Base-by-base conservation (phyloP, 2,113 vertebrate species). In the Channa argus region DNA sequence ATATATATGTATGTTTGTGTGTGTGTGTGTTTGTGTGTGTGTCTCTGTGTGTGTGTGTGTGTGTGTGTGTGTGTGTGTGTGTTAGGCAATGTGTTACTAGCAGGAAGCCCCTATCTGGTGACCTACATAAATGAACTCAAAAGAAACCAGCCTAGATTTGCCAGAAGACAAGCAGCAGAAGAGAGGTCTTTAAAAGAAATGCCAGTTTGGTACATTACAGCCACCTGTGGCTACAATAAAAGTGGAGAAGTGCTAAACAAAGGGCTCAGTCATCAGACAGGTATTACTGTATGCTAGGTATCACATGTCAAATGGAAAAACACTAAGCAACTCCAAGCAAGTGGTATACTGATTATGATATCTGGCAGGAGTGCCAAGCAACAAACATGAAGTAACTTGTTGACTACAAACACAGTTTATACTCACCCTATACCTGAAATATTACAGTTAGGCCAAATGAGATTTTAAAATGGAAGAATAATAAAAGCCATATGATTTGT, bases 21-120 rank as follows among this genome's bases (percentile, higher is more conserved):
- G 63, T 55, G 41, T 58, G 46, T 37, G 70, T 69, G 44, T 60
- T 53, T 59, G n/a, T n/a, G 88, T 83, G 56, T 71, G 46, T 44
- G 24, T 24, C 1, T 24, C 66, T 60, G 76, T 70, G 45, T 63
- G 74, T 82, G 67, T 72, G 49, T 77, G 24, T 24, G 24, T 24
- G 69, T 60, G 76, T 70, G 45, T 63, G 74, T 82, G 67, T 72
- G 49, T 77, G 63, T 24, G 24, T 24, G 24, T 24, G 24, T 24
- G 24, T 77, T 76, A 80, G 65, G 58, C 85, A 90, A 91, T 87
- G 79, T 89, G 85, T 91, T 91, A 91, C 89, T 74, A 86, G 89
- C 80, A 91, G 89, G 91, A 91, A 91, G 76, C 85, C 71, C 79
- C 90, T 92, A 92, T 92, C 91, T 87, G 83, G 69, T 90, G 90